phyloP scores from a whole-genome alignment of 2,113 vertebrate species.

The Bos indicus region DNA sequence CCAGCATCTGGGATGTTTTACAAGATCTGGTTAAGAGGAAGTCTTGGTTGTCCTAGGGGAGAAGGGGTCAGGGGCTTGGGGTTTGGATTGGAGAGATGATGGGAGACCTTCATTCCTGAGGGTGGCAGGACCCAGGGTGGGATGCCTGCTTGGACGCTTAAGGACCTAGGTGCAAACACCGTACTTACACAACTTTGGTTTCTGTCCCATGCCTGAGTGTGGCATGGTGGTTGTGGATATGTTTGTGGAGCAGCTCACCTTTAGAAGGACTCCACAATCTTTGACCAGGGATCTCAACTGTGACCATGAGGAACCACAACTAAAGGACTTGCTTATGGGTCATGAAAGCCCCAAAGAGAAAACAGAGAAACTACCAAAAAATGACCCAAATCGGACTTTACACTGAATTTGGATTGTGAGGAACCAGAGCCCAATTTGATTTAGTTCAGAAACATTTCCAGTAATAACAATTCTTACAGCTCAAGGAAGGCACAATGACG shows the following conservation, averaged over 20 bases:
- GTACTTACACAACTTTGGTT: neutral
- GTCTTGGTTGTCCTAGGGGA: neutral
- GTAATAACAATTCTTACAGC: neutral
- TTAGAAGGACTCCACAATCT: neutral
- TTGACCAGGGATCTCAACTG: neutral
- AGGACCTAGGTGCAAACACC: neutral
- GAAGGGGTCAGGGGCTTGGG: neutral
- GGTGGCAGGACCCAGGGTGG: neutral
- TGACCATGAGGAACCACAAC: neutral
- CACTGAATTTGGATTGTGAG: neutral
- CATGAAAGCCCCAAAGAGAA: neutral
- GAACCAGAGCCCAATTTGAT: neutral
- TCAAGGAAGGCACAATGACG: neutral
- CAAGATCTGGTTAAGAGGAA: neutral
- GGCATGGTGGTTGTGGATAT: neutral
- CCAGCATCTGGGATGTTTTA: neutral
- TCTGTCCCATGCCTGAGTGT: neutral
- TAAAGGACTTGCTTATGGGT: neutral
- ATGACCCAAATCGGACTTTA: neutral
- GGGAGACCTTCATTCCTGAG: neutral
- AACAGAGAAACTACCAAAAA: neutral
- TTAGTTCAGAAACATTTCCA: conserved; percentile 11
- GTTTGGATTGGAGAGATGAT: neutral
- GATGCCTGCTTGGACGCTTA: neutral
- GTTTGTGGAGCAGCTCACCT: neutral